Evolutionary conservation across 2,797 vertebrate genomes (phyloP), one percentile per base, ranked within the genome.

Genomic region (Etheostoma nigrum): DNA sequence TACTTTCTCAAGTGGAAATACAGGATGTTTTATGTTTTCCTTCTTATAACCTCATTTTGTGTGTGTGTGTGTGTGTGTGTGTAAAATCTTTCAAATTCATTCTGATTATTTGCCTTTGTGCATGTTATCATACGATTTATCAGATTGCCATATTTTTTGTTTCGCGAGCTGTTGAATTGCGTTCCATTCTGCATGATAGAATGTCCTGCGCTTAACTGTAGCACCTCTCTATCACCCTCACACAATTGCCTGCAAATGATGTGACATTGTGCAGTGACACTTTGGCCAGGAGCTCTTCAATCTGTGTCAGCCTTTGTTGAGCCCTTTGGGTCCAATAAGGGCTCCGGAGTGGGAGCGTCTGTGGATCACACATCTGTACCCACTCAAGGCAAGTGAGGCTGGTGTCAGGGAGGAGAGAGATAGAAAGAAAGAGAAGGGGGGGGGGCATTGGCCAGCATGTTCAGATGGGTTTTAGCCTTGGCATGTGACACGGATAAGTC

Each of bases 351-450:
- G 83, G 76, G 76, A 74, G 70, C 64, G 83, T 88, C 70, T 85
- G 81, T 73, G 63, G 76, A 86, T 88, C 87, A 67, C 88, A 93
- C 92, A 92, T 93, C 91, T 92, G 92, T 82, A 91, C 79, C 83
- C 91, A 92, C 88, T 91, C 79, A 73, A 89, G 87, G 87, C 88
- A 18, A 88, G 54, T 15, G 72, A 85, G 77, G 72, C 70, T 77
- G 73, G 59, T 54, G 70, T 59, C 53, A 68, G 30, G 57, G 55
- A 1, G n/a, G 73, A 58, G 54, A 54, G 49, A 36, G 59, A 40
- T 9, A 3, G 36, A 40, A 3, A 12, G 36, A 40, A 9, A 12
- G 33, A 30, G 36, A 4, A 9, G 72, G 2, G 19, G 40, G 21
- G 9, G 54, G 21, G 30, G 49, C 61, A 58, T 48, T 71, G 90